Evolutionary conservation across 2,888 invertebrate genomes (phyloP), one percentile per base, ranked within the genome.

Genomic region (Smittia sp.): DNA sequence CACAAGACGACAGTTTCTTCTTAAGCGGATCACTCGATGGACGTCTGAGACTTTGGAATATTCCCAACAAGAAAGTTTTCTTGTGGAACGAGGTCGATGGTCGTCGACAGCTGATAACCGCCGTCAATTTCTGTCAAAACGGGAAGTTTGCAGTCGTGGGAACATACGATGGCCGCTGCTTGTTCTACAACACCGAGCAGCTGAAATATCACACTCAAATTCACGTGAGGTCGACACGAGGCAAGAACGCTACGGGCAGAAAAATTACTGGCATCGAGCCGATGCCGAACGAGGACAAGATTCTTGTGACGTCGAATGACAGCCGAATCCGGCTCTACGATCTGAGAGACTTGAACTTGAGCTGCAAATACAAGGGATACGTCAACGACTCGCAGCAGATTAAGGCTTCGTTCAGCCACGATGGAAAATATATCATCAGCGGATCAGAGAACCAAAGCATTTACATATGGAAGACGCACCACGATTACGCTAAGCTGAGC

Each of bases 101-200:
- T n/a, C 93, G 92, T 78, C 91, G 93, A 1, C 96, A 95, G 79
- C 85, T 98, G 11, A 98, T 98, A 79, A 98, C 98, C 0, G 96
- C 98, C 0, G 97, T 97, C 0, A 97, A 96, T 83, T 98, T 98
- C 84, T 97, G 96, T 79, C 93, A 95, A 80, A 96, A 97, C 84
- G 98, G 98, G 7, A 96, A 97, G 81, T 97, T 97, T 84, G 97
- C 97, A 0, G 98, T 98, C 0, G 96, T 98, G 0, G 98, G 98
- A 46, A 96, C 98, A 0, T 99, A 98, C 84, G 98, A 98, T 83
- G 99, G 99, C 0, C 89, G 98, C 58, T 98, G 98, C 82, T 95
- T 98, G 78, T 98, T 99, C 85, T 99, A 98, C 84, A 95, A 92
- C 41, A 98, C 98, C 0, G 98, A 98, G 86, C 97, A 98, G 81